These are phyloP conservation scores for Morpho helenor DNA, from an alignment of 2,888 invertebrate genomes.

Conservation along the genomic window DNA sequence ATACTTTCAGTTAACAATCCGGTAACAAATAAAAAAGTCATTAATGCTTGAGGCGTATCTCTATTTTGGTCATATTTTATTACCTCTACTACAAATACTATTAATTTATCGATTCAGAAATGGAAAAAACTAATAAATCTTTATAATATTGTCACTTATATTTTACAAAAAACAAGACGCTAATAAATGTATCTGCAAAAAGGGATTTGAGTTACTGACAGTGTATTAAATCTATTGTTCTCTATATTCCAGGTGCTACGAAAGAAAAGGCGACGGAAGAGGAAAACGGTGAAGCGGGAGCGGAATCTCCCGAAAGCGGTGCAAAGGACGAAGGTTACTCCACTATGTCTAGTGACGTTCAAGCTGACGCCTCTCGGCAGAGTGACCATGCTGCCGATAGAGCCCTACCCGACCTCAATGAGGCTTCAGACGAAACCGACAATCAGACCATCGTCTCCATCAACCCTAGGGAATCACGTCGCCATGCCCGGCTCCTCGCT, in stretches of 20 bases:
- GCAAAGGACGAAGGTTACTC: constrained; percentile 91
- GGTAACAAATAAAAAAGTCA: no score
- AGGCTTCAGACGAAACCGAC: constrained; percentile 86
- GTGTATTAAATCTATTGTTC: not conserved
- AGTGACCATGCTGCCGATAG: constrained; percentile 78
- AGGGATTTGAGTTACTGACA: no score
- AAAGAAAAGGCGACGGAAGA: constrained; percentile 63
- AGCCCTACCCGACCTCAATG: constrained; percentile 85
- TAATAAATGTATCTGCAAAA: no score
- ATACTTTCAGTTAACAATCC: no score
- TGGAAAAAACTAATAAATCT: no score
- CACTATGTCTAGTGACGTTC: constrained; percentile 90
- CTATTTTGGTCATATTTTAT: no score
- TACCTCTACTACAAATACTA: no score
- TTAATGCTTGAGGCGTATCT: no score
- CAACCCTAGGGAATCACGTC: constrained; percentile 67
- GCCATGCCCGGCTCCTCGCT: constrained; percentile 78
- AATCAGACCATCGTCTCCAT: constrained; percentile 77
- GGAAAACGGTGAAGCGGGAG: constrained; percentile 79
- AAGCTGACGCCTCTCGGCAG: constrained; percentile 82
- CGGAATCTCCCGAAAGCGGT: constrained; percentile 87
- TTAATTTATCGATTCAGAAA: no score
- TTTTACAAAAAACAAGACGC: no score
- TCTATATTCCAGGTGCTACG: constrained; percentile 45
- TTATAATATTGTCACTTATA: no score